These are phyloP conservation scores for Gallinago solitaria DNA, from an alignment of 2,797 vertebrate genomes.

Conservation along the genomic window DNA sequence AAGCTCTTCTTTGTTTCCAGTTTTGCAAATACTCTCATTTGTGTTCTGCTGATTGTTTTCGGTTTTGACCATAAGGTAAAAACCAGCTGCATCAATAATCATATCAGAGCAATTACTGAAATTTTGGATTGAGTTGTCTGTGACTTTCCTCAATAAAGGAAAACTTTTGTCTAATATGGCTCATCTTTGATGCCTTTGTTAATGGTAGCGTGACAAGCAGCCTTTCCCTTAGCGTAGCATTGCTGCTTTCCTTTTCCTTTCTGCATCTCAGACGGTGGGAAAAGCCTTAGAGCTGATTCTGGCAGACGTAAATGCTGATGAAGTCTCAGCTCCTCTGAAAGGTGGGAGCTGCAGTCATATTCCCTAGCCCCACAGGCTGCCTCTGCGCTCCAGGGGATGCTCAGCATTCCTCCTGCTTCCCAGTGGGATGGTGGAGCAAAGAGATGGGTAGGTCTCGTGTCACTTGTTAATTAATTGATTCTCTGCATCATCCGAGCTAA, in stretches of 20 bases:
- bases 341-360: not conserved
- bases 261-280: not conserved
- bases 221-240: not conserved
- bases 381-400: not conserved
- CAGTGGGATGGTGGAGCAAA: not conserved
- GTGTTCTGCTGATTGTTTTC: not conserved
- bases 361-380: not conserved
- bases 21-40: not conserved
- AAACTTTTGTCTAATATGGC: not conserved
- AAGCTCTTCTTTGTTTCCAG: not conserved
- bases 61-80: not conserved
- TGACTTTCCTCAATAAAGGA: not conserved
- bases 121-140: not conserved
- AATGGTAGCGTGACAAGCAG: not conserved
- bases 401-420: not conserved
- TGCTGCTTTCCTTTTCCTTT: not conserved
- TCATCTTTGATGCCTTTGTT: not conserved
- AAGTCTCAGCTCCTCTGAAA: not conserved
- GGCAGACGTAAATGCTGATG: not conserved
- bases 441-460: not conserved
- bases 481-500: not conserved
- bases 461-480: constrained; percentile 39
- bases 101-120: not conserved
- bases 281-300: not conserved
- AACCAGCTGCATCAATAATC: not conserved